Percentiles rank a stretch among this genome's conserved stretches.
Conservation (phyloP, 2,888 invertebrate genomes). For the Glaucopsyche alexis region DNA sequence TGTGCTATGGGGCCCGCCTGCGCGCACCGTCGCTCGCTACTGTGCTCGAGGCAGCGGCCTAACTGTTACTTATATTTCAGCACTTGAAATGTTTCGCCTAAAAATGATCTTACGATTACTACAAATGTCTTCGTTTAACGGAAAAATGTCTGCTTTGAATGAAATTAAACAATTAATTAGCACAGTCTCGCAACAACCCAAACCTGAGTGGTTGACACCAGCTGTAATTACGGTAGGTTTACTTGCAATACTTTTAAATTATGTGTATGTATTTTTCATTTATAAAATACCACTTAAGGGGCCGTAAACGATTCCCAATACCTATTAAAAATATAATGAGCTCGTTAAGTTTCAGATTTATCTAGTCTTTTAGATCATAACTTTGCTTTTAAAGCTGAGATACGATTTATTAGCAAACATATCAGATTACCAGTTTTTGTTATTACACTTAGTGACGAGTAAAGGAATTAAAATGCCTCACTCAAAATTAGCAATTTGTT, state of each 20-base stretch:
- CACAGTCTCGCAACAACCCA: slow-evolving; percentile 93
- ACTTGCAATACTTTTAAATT: not conserved
- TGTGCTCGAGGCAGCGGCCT: no score
- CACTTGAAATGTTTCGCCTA: slow-evolving; percentile 95
- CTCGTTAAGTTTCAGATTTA: not conserved
- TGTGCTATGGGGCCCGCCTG: no score
- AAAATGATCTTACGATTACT: slow-evolving; percentile 96
- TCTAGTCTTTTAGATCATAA: slow-evolving; percentile 3
- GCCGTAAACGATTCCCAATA: slow-evolving; percentile 4
- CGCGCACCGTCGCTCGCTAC: no score
- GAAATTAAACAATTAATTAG: slow-evolving; percentile 98
- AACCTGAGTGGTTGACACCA: slow-evolving; percentile 95
- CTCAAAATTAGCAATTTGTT: slow-evolving; percentile 42
- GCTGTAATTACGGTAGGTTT: slow-evolving; percentile 93
- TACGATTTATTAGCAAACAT: no score
- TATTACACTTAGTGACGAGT: no score
- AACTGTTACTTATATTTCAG: slow-evolving; percentile 50
- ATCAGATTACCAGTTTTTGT: no score
- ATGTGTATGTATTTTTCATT: not conserved
- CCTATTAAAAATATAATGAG: slow-evolving; percentile 13
- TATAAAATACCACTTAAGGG: not conserved
- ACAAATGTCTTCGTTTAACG: slow-evolving; percentile 98
- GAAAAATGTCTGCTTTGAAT: slow-evolving; percentile 99
- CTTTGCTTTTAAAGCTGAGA: not conserved
- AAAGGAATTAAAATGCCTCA: no score